Evolutionary conservation across 2,888 invertebrate species (phyloP), one percentile per base, ranked within the genome.

Genomic region (Andricus curvator): DNA sequence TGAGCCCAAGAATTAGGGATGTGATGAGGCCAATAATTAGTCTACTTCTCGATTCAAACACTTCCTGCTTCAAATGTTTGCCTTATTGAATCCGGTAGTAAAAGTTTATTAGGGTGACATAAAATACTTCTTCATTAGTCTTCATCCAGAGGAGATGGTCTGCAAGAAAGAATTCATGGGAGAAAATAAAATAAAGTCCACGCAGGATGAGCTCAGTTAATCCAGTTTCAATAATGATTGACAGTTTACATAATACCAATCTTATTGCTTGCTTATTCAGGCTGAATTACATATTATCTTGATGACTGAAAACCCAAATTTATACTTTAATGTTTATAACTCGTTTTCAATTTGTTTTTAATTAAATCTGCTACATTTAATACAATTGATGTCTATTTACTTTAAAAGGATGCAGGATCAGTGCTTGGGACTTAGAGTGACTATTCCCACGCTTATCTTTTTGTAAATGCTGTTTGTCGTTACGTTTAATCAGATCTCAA

Each of bases 21-120:
- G 51, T 51, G 51, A 70, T 70, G 48, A 74, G 51, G n/a, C 33
- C 51, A 74, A 74, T 74, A 74, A 74, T 74, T 74, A 74, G 33
- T n/a, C 33, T n/a, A n/a, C 33, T 20, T 56, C 56, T 56, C 15
- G 3, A 56, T 74, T 74, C 74, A 37, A 37, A 74, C 56, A 74
- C 74, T 56, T 64, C 29, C 15, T 29, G 29, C 15, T 2, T 74
- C 33, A 33, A 56, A 33, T 74, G 13, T 74, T 74, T 60, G 1
- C 56, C 33, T 56, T 74, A n/a, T 20, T 74, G 6, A 60, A 56
- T 60, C 56, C n/a, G 56, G n/a, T 29, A 74, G 33, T 74, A n/a
- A 74, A 60, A 60, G 56, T 74, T 56, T 13, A 17, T 13, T n/a
- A 56, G 13, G 33, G 33, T 37, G 48, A 48, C 48, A 48, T 51